phyloP scores from a whole-genome alignment of 2,113 vertebrate species.

The Chinchilla lanigera region DNA sequence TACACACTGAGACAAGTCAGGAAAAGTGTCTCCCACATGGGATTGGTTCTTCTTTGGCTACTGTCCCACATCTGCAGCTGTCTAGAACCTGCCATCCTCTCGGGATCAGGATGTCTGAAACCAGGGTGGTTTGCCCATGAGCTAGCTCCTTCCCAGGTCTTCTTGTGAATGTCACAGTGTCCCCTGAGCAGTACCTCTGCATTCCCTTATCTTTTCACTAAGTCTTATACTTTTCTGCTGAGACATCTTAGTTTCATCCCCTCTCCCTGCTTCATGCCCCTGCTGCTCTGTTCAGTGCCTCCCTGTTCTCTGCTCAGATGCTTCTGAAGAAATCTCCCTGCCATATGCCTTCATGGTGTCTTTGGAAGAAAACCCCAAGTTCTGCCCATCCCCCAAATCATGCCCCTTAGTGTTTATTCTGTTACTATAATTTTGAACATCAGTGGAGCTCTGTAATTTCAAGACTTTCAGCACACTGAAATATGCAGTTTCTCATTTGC shows the following conservation, averaged over 20 bases:
- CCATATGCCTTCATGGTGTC: neutral
- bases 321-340: neutral
- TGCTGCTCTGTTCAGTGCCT: rapidly evolving
- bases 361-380: slow-evolving; percentile 19
- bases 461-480: neutral
- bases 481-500: neutral
- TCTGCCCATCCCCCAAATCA: neutral
- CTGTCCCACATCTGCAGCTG: neutral
- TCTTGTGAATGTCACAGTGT: rapidly evolving
- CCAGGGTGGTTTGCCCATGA: neutral
- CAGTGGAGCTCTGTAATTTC: neutral
- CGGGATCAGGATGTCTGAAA: neutral
- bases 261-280: neutral
- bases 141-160: neutral
- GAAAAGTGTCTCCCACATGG: neutral
- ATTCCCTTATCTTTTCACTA: neutral
- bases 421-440: neutral
- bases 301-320: neutral
- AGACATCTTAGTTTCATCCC: neutral
- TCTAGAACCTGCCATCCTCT: neutral
- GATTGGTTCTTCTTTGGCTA: neutral
- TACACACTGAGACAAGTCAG: neutral
- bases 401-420: neutral
- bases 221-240: no score
- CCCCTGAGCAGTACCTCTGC: neutral